Evolutionary conservation across 2,888 invertebrate species (phyloP), one percentile per base, ranked within the genome.

Genomic region (Plagodis pulveraria): DNA sequence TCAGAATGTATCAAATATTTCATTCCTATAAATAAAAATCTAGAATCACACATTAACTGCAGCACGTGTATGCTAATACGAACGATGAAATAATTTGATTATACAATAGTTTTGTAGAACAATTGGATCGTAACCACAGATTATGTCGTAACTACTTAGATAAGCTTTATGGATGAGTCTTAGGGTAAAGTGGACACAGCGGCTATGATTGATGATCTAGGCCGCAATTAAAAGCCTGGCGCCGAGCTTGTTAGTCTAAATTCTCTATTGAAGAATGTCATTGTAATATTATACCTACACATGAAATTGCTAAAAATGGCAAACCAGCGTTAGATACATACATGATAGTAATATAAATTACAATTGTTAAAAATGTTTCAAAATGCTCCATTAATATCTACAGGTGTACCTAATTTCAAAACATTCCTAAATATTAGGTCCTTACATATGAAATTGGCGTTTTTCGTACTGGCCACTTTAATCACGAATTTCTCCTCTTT

Each of bases 191-290:
- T 42, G 10, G 6, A 42, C 5, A 9, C 0, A 9, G 41, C 1
- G n/a, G 41, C 42, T 6, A 46, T 55, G 50, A 70, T 71, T 73
- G 67, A 71, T 56, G 61, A 80, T 76, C 73, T 77, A 75, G 80
- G 73, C 42, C 76, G 70, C 50, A 62, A 56, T 63, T 61, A 71
- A 64, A 54, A 56, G 62, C 41, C 56, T 65, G 75, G 72, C 72
- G 75, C 71, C 76, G 71, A 63, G 56, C 66, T 63, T 48, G 61
- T 73, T 69, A 65, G 11, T 33, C 58, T 60, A 51, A 42, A 47
- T 56, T 49, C 40, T 51, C 22, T 22, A 9, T 38, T 32, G 36
- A 52, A 50, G 50, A 36, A 52, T 40, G 10, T 10, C 10, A 40
- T 36, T 36, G 36, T 36, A 36, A 36, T 22, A 22, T 22, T 22